Conservation (phyloP, 2,797 vertebrate species). For the Esox lucius region DNA sequence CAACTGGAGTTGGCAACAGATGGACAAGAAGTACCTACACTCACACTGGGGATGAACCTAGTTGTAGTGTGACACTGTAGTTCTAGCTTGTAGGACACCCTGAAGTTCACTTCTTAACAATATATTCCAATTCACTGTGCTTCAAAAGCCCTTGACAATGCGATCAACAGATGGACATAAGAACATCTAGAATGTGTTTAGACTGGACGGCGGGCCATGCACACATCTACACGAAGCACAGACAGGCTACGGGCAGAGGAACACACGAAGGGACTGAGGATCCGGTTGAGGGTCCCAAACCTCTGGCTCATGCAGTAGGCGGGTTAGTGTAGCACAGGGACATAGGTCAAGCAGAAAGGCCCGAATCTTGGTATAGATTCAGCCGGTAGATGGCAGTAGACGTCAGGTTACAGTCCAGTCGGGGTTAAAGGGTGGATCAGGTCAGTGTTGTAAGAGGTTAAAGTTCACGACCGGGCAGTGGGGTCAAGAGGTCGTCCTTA, state of each 20-base stretch:
- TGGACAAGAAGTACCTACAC: too few relatives aligned
- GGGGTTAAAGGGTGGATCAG: conserved; percentile 32
- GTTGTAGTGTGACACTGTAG: too few relatives aligned
- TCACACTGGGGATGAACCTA: too few relatives aligned
- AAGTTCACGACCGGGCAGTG: not conserved
- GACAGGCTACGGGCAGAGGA: not conserved
- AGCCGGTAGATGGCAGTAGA: not conserved
- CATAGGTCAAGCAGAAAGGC: not conserved
- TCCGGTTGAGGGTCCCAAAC: too few relatives aligned
- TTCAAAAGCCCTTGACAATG: not conserved
- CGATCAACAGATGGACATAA: not conserved
- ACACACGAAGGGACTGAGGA: not conserved
- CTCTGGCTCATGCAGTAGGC: not conserved
- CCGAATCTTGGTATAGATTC: not conserved
- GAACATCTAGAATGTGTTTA: not conserved
- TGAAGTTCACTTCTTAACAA: too few relatives aligned
- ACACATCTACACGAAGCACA: not conserved
- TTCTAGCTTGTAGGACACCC: too few relatives aligned
- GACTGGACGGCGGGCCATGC: too few relatives aligned
- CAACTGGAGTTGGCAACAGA: too few relatives aligned
- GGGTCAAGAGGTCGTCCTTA: conserved; percentile 58
- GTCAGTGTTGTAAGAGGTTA: conserved; percentile 1
- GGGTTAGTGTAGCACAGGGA: not conserved
- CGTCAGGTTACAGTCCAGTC: not conserved
- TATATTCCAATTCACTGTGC: too few relatives aligned